Evolutionary conservation across 1,140 invertebrate species (phyloP).

Genomic region (Ceratosolen fusciceps): DNA sequence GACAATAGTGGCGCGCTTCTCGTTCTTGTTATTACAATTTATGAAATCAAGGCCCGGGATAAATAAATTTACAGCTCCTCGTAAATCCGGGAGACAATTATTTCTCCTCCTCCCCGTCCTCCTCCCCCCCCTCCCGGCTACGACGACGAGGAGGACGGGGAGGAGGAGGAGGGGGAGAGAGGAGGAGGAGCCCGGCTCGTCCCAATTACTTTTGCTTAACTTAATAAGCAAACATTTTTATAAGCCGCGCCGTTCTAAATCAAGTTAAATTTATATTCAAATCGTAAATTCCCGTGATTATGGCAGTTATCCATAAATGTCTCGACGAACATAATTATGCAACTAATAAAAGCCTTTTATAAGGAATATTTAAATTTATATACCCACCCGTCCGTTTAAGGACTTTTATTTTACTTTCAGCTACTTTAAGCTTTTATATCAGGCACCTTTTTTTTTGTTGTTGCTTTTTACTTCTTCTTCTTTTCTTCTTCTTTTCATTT

Average conservation of each 20-base stretch:
- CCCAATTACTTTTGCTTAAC: constrained; percentile 1
- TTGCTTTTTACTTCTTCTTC: no score
- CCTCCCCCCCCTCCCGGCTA: background rate
- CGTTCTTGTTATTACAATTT: background rate
- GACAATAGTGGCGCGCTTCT: background rate
- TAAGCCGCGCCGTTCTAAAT: background rate
- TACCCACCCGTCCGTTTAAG: background rate
- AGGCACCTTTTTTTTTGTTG: background rate
- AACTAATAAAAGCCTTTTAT: constrained; percentile 32
- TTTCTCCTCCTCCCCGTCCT: background rate
- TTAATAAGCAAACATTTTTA: constrained; percentile 8
- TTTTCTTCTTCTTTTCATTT: no score
- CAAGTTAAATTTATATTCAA: constrained; percentile 31
- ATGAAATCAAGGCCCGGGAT: background rate
- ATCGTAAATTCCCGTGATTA: constrained; percentile 32
- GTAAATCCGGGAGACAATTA: background rate
- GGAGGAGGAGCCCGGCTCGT: no score
- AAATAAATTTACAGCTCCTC: background rate
- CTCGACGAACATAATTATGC: background rate
- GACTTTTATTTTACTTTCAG: constrained; percentile 1
- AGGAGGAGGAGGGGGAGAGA: no score
- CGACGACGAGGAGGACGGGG: no score
- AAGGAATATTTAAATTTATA: constrained; percentile 22
- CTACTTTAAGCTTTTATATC: background rate
- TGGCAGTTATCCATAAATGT: constrained; percentile 5